Conservation (phyloP, 2,113 vertebrate genomes). For the Thermophis baileyi region DNA sequence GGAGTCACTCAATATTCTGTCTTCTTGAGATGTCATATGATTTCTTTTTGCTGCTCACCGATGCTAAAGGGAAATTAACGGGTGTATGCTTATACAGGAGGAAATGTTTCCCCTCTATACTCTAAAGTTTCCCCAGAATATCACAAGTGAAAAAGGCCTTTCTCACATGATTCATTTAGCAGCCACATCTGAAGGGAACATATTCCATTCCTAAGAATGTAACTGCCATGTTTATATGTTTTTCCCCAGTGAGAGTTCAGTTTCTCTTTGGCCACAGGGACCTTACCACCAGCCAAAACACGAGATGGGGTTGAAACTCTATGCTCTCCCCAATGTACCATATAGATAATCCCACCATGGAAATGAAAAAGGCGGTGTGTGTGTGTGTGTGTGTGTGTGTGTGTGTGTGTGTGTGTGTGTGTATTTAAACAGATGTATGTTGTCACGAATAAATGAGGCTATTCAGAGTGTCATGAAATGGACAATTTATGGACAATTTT, state of each 20-base stretch:
- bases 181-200: conserved; percentile 18
- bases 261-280: conserved; percentile 58
- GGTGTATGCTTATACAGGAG: neutral
- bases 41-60: neutral
- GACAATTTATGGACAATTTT: conserved; percentile 57
- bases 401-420: conserved; percentile 37
- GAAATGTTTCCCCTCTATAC: neutral
- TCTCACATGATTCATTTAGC: neutral
- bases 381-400: conserved; percentile 37
- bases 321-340: neutral
- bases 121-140: neutral
- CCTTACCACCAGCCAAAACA: conserved; percentile 53
- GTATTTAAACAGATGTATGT: conserved; percentile 59
- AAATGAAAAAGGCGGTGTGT: neutral
- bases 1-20: neutral
- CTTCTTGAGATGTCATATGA: neutral
- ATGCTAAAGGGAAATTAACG: neutral
- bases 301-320: conserved; percentile 55
- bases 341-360: neutral
- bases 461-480: conserved; percentile 57
- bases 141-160: neutral
- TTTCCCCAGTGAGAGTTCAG: conserved; percentile 42
- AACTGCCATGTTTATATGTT: conserved; percentile 41
- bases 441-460: conserved; percentile 55
- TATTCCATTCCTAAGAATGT: conserved; percentile 7